These are phyloP conservation scores for Gallinago undulata DNA, from an alignment of 2,113 vertebrate genomes.

Conservation along the genomic window DNA sequence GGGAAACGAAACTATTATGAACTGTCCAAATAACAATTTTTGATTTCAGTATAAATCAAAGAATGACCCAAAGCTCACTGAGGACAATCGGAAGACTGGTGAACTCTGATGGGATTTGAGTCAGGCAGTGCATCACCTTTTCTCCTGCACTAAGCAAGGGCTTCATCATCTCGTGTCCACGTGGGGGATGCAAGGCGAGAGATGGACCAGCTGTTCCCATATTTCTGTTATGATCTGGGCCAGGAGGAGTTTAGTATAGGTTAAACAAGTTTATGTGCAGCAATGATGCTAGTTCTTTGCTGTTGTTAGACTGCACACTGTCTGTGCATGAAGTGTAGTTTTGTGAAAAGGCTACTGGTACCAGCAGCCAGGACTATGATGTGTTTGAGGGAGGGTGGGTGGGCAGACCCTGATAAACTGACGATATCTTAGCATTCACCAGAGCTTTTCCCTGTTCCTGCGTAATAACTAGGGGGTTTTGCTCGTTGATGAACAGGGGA, in stretches of 20 bases:
- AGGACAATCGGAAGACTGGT: background rate
- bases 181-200: background rate
- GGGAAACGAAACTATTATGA: background rate
- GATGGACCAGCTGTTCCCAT: background rate
- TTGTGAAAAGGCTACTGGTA: background rate
- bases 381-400: background rate
- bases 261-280: background rate
- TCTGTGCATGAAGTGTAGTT: background rate
- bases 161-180: rapidly evolving
- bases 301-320: background rate
- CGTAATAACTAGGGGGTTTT: rapidly evolving
- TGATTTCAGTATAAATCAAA: background rate
- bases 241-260: background rate
- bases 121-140: background rate
- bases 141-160: background rate
- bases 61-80: background rate
- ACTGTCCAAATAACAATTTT: background rate
- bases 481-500: background rate
- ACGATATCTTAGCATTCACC: background rate
- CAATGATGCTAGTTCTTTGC: background rate
- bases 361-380: background rate
- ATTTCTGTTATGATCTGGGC: background rate
- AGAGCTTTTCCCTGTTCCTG: background rate
- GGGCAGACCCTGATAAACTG: background rate
- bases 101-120: background rate